phyloP scores from a whole-genome alignment of 1,140 invertebrate genomes.

The Limonius californicus region DNA sequence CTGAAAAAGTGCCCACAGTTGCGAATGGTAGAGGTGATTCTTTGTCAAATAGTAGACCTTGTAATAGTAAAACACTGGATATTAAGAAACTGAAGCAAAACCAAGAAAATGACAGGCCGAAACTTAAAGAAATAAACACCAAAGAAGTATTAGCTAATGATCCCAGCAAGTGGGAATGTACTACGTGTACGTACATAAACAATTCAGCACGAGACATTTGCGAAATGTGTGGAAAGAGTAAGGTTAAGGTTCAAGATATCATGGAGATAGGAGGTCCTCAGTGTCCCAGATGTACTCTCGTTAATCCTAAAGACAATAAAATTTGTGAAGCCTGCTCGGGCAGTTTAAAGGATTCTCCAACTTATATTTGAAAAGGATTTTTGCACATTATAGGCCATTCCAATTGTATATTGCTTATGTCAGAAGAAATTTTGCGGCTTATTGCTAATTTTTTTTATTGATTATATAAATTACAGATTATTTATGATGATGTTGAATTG shows the following conservation, averaged over 20 bases:
- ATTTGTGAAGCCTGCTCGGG: slow-evolving; percentile 65
- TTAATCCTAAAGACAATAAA: slow-evolving; percentile 66
- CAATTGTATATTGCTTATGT: too few relatives aligned
- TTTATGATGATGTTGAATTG: too few relatives aligned
- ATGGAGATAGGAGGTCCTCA: slow-evolving; percentile 70
- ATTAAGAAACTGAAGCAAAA: neutral
- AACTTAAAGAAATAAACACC: neutral
- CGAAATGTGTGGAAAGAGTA: slow-evolving; percentile 73
- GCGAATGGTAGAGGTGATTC: neutral
- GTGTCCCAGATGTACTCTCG: slow-evolving; percentile 73
- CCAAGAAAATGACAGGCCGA: neutral
- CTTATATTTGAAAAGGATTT: slow-evolving; percentile 59
- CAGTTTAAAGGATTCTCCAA: slow-evolving; percentile 70
- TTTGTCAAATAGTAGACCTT: neutral
- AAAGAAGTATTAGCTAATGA: neutral
- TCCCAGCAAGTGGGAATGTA: slow-evolving; percentile 60
- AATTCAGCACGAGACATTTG: slow-evolving; percentile 55
- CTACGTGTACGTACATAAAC: slow-evolving; percentile 70
- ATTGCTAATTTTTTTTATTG: too few relatives aligned
- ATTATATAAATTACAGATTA: too few relatives aligned
- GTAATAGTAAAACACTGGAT: neutral
- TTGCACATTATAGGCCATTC: too few relatives aligned
- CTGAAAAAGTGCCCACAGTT: neutral
- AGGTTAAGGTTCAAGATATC: slow-evolving; percentile 55
- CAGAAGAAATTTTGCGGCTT: too few relatives aligned